phyloP scores from a whole-genome alignment of 1,140 invertebrate genomes.

The Zaprionus ornatus region DNA sequence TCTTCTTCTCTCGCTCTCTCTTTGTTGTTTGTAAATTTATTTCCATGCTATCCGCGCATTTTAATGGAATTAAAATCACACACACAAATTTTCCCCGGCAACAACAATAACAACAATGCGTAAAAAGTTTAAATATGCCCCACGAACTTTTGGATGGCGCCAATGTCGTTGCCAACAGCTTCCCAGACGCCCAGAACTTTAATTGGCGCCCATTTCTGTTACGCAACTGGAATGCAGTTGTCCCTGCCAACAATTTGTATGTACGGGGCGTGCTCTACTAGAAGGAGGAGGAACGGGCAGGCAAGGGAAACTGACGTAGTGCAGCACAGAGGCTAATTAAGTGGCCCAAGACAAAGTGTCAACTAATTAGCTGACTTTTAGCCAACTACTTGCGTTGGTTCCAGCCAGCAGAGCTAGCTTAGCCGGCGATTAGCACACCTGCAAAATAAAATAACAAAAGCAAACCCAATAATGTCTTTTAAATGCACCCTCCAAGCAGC shows the following conservation, averaged over 20 bases:
- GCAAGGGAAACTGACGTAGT: background rate
- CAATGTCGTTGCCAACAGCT: constrained; percentile 36
- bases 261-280: constrained; percentile 70
- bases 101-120: constrained; percentile 35
- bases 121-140: constrained; percentile 74
- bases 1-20: background rate
- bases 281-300: background rate
- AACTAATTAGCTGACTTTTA: constrained; percentile 78
- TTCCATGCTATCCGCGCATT: constrained; percentile 65
- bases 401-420: constrained; percentile 38
- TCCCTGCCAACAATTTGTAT: constrained; percentile 76
- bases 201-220: constrained; percentile 81
- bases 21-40: constrained; percentile 47
- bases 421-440: constrained; percentile 76
- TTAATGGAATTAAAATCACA: constrained; percentile 80
- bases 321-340: constrained; percentile 63
- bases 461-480: constrained; percentile 71
- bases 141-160: constrained; percentile 69
- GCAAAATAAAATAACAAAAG: constrained; percentile 62
- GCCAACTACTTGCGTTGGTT: constrained; percentile 41
- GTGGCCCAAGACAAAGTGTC: constrained; percentile 77
- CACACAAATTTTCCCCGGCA: constrained; percentile 50
- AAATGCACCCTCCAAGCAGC: constrained; percentile 39
- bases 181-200: constrained; percentile 68
- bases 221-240: constrained; percentile 81